phyloP scores from a whole-genome alignment of 2,888 invertebrate species.

The Hypena proboscidalis region DNA sequence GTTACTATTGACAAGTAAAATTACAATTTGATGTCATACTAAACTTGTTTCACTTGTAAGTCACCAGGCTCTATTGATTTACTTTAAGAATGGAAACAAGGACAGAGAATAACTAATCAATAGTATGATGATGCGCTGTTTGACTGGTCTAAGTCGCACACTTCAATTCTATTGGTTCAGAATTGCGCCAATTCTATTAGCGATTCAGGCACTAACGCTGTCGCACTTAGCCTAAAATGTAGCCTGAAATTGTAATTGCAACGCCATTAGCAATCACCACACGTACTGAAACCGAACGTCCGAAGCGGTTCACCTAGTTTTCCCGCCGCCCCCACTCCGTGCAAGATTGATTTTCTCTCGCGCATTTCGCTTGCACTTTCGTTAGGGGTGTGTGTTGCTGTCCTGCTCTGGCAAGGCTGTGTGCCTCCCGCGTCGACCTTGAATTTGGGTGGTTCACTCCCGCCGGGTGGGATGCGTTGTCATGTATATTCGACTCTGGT shows the following conservation, averaged over 20 bases:
- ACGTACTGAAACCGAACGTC: constrained; percentile 58
- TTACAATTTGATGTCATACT: background rate
- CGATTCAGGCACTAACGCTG: constrained; percentile 18
- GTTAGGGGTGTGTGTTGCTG: constrained; percentile 59
- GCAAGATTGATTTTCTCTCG: constrained; percentile 84
- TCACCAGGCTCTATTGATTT: background rate
- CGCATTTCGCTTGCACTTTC: constrained; percentile 83
- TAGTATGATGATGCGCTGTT: background rate
- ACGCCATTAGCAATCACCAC: constrained; percentile 49
- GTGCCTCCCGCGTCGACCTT: constrained; percentile 77
- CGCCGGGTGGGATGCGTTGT: constrained; percentile 48
- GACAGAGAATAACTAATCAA: background rate
- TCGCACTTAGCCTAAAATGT: constrained; percentile 20
- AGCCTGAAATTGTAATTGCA: constrained; percentile 47
- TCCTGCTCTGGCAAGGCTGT: constrained; percentile 61
- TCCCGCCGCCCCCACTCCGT: constrained; percentile 68
- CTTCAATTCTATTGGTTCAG: constrained; percentile 14
- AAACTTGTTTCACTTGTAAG: background rate
- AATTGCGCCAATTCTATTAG: constrained; percentile 13
- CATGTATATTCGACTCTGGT: constrained; percentile 25
- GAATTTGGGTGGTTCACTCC: constrained; percentile 64
- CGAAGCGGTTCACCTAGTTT: constrained; percentile 81
- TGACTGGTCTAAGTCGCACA: constrained; percentile 2
- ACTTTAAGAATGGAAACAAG: background rate
- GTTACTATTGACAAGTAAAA: constrained; percentile 5